Base-by-base conservation (phyloP, 2,888 invertebrate species). In the Agelastica alni region DNA sequence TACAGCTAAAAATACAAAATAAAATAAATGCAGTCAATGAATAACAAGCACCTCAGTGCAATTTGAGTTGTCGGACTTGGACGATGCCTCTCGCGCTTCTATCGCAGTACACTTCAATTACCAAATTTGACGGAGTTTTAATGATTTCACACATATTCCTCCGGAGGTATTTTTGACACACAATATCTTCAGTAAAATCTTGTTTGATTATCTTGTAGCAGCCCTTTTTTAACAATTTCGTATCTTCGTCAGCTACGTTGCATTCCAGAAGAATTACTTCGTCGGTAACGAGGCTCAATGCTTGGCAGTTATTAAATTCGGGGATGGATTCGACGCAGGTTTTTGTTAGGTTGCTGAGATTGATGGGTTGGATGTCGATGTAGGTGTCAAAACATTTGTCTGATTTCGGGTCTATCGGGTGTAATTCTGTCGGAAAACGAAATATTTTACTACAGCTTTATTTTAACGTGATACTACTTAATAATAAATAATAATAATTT, bases 311-410 rank as follows among this genome's bases (percentile, higher is more conserved):
- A 17, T 56, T 31, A 13, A 16, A 36, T 17, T 51, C 51, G 1
- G 51, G 47, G 14, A 56, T 12, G 5, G 41, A 10, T 7, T 56
- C 56, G 3, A 56, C 51, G 22, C 56, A 56, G 3, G 51, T 32
- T 41, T 56, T 56, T 7, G 46, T 31, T 6, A 56, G 22, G 7
- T 51, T 46, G 46, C 56, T 56, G 1, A 56, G 47, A 22, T 46
- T 47, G 20, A 56, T 56, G 4, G 56, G 56, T 43, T 56, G 56
- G 3, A 51, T 20, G 20, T 56, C 56, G 14, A 18, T 26, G 26
- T 56, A 56, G 28, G 36, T 43, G 32, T 56, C 56, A 34, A 56
- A 56, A 14, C 56, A 56, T 17, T 46, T 51, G 5, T 46, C 48
- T 16, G 56, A 36, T 14, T 47, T 22, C 10, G 56, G 56, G 9